phyloP scores from a whole-genome alignment of 2,113 vertebrate genomes.

The Rhombomys opimus region DNA sequence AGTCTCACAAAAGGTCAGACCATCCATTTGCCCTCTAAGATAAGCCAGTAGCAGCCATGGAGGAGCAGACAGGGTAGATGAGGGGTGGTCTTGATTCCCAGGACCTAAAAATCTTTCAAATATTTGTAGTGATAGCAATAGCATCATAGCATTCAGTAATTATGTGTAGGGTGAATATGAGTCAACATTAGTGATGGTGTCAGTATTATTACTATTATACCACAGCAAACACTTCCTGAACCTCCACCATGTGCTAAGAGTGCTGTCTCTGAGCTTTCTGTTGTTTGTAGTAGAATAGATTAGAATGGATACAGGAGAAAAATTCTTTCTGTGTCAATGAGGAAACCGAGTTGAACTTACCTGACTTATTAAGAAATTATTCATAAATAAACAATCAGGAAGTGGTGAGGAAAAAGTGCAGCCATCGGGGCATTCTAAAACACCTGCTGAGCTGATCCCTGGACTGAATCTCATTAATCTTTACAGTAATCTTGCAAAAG shows the following conservation, averaged over 20 bases:
- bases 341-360: not conserved
- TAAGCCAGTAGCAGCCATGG: not conserved
- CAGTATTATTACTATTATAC: not conserved
- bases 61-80: fast-evolving
- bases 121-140: not conserved
- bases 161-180: not conserved
- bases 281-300: not conserved
- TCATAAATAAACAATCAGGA: not conserved
- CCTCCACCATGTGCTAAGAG: fast-evolving
- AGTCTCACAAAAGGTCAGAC: not conserved
- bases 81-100: not conserved
- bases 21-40: not conserved
- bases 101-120: not conserved
- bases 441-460: not conserved
- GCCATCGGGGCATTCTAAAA: not conserved
- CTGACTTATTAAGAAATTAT: not conserved
- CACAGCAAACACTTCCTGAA: not conserved
- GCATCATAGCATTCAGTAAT: not conserved
- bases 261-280: not conserved
- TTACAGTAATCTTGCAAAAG: not conserved
- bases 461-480: not conserved
- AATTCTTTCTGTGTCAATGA: not conserved
- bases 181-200: too few relatives aligned
- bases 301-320: not conserved
- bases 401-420: not conserved